Base-by-base conservation (phyloP, 2,888 invertebrate genomes). In the Nebria salina region DNA sequence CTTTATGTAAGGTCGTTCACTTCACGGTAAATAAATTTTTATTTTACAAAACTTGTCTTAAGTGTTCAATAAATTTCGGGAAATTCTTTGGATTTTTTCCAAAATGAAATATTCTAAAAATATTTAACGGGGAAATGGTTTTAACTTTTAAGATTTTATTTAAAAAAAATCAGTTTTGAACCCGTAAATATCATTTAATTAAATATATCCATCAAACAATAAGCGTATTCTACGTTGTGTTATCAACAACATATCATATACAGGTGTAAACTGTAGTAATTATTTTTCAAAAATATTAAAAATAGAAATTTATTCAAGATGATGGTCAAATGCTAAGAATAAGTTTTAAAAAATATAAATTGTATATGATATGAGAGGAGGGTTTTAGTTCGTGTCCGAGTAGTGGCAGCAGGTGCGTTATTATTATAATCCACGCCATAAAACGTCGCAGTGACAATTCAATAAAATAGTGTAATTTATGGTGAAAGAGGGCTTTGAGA, bases 381-480 rank as follows among this genome's bases (percentile, higher is more conserved):
- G 54, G 54, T 54, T 64, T 75, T 9, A 2, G 54, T 54, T 42
- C 75, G 7, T n/a, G n/a, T 43, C 64, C 64, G 26, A 65, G 54
- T 15, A 11, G 64, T 70, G 81, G 76, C 75, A 76, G 81, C 81
- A 81, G 81, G 81, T 81, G 81, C 76, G 75, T 75, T 76, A 81
- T 81, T 76, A 81, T 81, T 81, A 34, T 34, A 76, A 79, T 76
- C 76, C 75, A n/a, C 65, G 20, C 64, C 72, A 68, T 81, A 81
- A 81, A 81, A 54, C 68, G 41, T 34, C 15, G 26, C 72, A 81
- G 65, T 81, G 81, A 81, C 81, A 81, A 81, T 81, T 81, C 81
- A 81, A 81, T 81, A 81, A 81, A 81, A 81, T 81, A 81, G 81
- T 81, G 75, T 81, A 81, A 81, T 81, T 81, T 81, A 81, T 81